phyloP scores from a whole-genome alignment of 2,113 vertebrate species.

The Junco hyemalis region DNA sequence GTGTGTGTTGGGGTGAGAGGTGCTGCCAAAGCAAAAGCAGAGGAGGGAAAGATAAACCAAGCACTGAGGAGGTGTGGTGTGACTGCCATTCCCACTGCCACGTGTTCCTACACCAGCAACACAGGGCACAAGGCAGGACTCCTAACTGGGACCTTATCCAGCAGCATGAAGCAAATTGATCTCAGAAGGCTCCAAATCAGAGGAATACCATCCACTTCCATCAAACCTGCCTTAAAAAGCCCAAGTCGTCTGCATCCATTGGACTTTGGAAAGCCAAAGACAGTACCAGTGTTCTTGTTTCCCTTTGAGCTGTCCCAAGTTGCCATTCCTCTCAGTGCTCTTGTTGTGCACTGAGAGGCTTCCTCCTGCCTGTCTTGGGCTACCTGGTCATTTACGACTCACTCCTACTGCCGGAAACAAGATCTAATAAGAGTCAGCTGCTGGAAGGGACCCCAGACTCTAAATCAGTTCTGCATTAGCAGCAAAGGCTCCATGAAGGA shows the following conservation, averaged over 20 bases:
- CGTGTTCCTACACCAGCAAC: background rate
- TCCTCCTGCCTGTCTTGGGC: constrained; percentile 32
- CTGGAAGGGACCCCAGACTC: constrained; percentile 14
- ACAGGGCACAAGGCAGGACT: background rate
- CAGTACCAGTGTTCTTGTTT: background rate
- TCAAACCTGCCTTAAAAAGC: background rate
- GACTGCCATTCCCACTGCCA: background rate
- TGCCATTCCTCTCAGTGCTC: background rate
- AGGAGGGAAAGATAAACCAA: background rate
- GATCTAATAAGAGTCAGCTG: constrained; percentile 73
- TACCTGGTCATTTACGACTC: constrained; percentile 45
- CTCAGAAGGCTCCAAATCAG: background rate
- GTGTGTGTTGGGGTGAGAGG: background rate
- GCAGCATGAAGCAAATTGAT: background rate
- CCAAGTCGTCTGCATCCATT: background rate
- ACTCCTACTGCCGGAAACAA: constrained; percentile 52
- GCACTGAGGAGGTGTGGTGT: fast-evolving
- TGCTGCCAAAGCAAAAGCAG: background rate
- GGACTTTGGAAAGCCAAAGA: background rate
- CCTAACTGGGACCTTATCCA: fast-evolving
- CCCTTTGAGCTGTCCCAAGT: background rate
- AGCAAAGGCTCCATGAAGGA: constrained; percentile 66
- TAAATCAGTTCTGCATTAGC: constrained; percentile 74
- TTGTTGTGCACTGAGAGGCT: background rate
- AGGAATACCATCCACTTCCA: background rate